phyloP scores from a whole-genome alignment of 2,888 invertebrate species.

The Drosophila lacicola region DNA sequence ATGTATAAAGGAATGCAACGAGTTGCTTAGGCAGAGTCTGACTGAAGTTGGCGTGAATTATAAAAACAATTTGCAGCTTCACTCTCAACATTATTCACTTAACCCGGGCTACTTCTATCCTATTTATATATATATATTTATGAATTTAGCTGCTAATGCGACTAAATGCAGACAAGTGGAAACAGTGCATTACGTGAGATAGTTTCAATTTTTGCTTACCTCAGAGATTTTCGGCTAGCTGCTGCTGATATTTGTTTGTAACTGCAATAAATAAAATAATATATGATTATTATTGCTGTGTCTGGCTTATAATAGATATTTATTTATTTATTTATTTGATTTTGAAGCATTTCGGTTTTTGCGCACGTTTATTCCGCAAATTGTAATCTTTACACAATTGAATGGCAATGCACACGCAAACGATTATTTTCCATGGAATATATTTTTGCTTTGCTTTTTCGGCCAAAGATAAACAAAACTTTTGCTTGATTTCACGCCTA shows the following conservation, averaged over 20 bases:
- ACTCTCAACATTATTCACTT: too few relatives aligned
- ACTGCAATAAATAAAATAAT: slow-evolving; percentile 43
- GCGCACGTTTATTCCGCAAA: slow-evolving; percentile 28
- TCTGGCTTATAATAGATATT: slow-evolving; percentile 24
- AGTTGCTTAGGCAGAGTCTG: too few relatives aligned
- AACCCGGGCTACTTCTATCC: too few relatives aligned
- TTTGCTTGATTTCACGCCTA: slow-evolving; percentile 67
- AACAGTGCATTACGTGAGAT: slow-evolving; percentile 37
- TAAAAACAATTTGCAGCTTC: too few relatives aligned
- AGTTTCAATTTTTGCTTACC: slow-evolving; percentile 43
- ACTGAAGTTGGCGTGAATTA: too few relatives aligned
- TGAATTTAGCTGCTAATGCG: slow-evolving; percentile 23
- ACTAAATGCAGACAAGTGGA: slow-evolving; percentile 12
- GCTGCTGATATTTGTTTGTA: slow-evolving; percentile 40
- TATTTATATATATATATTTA: background rate
- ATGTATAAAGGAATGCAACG: too few relatives aligned
- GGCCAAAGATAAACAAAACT: slow-evolving; percentile 61
- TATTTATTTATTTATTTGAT: slow-evolving; percentile 15
- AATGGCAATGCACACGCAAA: slow-evolving; percentile 61
- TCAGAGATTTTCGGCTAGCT: slow-evolving; percentile 18
- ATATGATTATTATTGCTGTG: slow-evolving; percentile 39
- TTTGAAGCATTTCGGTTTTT: background rate
- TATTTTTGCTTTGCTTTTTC: slow-evolving; percentile 10
- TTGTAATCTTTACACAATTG: slow-evolving; percentile 67
- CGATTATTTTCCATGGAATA: slow-evolving; percentile 38